A percentile compares a stretch with the other conserved stretches of the same genome.
These are phyloP conservation scores for Drosophila bocki DNA, from an alignment of 1,140 invertebrate genomes.

Conservation along the genomic window DNA sequence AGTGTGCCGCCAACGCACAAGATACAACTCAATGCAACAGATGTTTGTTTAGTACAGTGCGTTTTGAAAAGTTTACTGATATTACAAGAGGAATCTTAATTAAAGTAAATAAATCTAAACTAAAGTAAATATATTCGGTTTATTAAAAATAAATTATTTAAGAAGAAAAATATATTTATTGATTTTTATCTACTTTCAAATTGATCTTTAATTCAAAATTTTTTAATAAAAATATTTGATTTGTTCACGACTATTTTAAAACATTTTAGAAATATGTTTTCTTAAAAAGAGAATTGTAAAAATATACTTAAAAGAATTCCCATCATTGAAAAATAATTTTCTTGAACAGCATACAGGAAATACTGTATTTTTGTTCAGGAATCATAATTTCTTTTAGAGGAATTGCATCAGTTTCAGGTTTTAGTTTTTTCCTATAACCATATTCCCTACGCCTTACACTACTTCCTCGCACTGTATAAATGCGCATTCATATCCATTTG, in stretches of 20 bases:
- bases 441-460: background rate
- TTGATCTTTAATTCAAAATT: background rate
- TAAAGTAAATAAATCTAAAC: background rate
- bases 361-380: background rate
- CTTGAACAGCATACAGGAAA: background rate
- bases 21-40: constrained; percentile 21
- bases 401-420: too few relatives aligned
- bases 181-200: background rate
- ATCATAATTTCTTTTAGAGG: background rate
- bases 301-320: background rate
- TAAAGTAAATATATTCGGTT: background rate
- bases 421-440: background rate
- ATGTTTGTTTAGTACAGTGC: constrained; percentile 23
- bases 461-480: constrained; percentile 4
- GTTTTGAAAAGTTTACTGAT: background rate
- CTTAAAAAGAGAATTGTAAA: background rate
- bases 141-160: background rate
- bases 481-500: constrained; percentile 12
- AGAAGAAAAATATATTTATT: background rate
- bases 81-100: too few relatives aligned
- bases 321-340: background rate
- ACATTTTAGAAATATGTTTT: background rate
- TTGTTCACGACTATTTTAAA: too few relatives aligned
- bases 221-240: background rate
- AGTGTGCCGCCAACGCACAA: constrained; percentile 74